Conservation (phyloP, 2,888 invertebrate species). For the Spialia ferax region DNA sequence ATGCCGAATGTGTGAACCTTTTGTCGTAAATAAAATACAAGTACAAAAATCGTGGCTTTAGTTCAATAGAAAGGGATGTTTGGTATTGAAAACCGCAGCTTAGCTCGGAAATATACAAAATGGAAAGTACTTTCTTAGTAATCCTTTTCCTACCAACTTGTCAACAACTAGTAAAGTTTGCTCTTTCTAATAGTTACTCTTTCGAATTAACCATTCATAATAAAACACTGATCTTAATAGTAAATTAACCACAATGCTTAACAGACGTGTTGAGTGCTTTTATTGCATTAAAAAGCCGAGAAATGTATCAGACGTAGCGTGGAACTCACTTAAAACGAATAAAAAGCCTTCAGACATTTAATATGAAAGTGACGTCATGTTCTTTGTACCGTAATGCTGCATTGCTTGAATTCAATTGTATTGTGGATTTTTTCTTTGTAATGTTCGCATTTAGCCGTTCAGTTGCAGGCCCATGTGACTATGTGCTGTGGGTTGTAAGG, state of each 20-base stretch:
- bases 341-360: conserved; percentile 23
- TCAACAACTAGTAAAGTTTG: too few relatives aligned
- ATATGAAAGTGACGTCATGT: conserved; percentile 46
- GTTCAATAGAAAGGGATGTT: background rate
- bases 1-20: conserved; percentile 58
- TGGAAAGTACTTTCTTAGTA: background rate
- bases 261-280: background rate
- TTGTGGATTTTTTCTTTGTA: conserved; percentile 58
- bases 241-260: too few relatives aligned
- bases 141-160: background rate
- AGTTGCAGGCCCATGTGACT: conserved; percentile 65
- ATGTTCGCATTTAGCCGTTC: conserved; percentile 65
- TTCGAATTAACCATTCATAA: too few relatives aligned
- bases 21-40: conserved; percentile 44
- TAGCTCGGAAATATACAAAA: background rate
- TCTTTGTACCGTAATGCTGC: conserved; percentile 50
- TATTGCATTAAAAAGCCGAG: conserved; percentile 1
- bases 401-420: conserved; percentile 48
- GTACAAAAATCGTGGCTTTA: conserved; percentile 6
- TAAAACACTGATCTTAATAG: too few relatives aligned
- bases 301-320: conserved; percentile 18
- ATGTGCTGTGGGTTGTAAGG: conserved; percentile 52
- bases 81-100: background rate
- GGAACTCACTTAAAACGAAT: conserved; percentile 20
- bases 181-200: too few relatives aligned